Evolutionary conservation across 2,113 vertebrate genomes (phyloP).

Genomic region (Monarcha castaneiventris): DNA sequence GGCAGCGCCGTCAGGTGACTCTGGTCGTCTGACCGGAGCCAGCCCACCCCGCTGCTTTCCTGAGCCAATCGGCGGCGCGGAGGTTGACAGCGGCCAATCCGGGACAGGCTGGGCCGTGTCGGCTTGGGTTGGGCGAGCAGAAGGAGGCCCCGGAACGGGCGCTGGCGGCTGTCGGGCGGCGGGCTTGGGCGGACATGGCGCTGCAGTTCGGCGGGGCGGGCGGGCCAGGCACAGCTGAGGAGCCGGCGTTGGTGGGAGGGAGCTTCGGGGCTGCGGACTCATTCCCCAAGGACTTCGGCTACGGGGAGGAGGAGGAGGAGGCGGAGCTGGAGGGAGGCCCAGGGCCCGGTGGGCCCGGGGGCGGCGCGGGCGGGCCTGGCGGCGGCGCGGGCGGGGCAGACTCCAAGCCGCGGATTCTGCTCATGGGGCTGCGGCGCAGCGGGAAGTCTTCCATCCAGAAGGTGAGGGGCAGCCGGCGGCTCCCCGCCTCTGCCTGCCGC

Average conservation of each 20-base stretch:
- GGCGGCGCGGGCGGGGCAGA: constrained; percentile 80
- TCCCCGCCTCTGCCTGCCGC: not conserved
- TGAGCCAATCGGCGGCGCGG: not conserved
- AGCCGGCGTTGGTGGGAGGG: constrained; percentile 81
- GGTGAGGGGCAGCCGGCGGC: constrained; percentile 71
- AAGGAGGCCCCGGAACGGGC: not conserved
- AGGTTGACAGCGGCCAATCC: not conserved
- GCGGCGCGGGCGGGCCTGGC: constrained; percentile 60
- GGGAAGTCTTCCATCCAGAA: constrained; percentile 99
- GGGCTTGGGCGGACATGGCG: constrained; percentile 81
- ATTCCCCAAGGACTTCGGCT: constrained; percentile 95
- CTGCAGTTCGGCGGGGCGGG: constrained; percentile 81
- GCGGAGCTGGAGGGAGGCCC: constrained; percentile 75
- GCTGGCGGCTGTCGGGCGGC: constrained; percentile 39
- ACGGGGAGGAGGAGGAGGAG: constrained; percentile 93
- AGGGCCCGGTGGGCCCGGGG: constrained; percentile 2
- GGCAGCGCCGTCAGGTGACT: constrained; percentile 83
- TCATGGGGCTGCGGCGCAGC: constrained; percentile 94
- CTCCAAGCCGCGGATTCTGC: constrained; percentile 91
- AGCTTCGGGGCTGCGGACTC: constrained; percentile 90
- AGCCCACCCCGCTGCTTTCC: not conserved
- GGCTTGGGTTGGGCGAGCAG: not conserved
- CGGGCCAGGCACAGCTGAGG: constrained; percentile 65
- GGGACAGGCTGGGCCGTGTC: not conserved
- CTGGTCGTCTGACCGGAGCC: constrained; percentile 49